Conservation (phyloP, 2,888 invertebrate genomes). For the Mythimna ferrago region DNA sequence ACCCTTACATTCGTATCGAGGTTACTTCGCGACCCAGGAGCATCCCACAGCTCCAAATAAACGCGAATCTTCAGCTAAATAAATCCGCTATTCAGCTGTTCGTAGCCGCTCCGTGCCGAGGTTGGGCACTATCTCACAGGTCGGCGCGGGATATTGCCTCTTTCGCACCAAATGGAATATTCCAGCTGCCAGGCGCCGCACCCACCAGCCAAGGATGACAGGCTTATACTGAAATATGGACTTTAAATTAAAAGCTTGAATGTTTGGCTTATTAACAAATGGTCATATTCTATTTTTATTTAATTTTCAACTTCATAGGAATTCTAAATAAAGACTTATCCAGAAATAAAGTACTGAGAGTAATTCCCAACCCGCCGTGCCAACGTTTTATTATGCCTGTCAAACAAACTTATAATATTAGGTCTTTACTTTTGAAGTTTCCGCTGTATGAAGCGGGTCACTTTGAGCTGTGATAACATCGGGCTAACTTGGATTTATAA, state of each 20-base stretch:
- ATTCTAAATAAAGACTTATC: background rate
- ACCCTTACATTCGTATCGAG: too few species aligned
- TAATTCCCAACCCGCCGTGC: too few species aligned
- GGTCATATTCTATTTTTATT: background rate
- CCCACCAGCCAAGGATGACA: slow-evolving; percentile 22
- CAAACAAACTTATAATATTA: background rate
- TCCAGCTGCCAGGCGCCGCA: slow-evolving; percentile 2
- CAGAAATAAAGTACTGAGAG: background rate
- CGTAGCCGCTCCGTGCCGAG: background rate
- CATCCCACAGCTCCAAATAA: slow-evolving; percentile 16
- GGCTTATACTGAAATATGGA: background rate
- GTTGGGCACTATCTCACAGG: slow-evolving; percentile 9
- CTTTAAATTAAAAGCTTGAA: background rate
- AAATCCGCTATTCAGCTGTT: slow-evolving; percentile 31
- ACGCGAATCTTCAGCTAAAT: slow-evolving; percentile 32
- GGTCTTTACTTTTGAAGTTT: too few species aligned
- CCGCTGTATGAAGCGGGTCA: too few species aligned
- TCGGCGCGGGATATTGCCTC: slow-evolving; percentile 34
- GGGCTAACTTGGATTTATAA: too few species aligned
- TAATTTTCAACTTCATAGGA: background rate
- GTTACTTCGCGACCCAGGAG: background rate
- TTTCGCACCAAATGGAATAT: slow-evolving; percentile 34
- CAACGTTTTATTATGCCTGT: background rate
- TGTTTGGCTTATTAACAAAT: background rate
- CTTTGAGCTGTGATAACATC: too few species aligned